These are phyloP conservation scores for Drosophila ananassae DNA, from an alignment of 1,140 invertebrate species.

Conservation along the genomic window DNA sequence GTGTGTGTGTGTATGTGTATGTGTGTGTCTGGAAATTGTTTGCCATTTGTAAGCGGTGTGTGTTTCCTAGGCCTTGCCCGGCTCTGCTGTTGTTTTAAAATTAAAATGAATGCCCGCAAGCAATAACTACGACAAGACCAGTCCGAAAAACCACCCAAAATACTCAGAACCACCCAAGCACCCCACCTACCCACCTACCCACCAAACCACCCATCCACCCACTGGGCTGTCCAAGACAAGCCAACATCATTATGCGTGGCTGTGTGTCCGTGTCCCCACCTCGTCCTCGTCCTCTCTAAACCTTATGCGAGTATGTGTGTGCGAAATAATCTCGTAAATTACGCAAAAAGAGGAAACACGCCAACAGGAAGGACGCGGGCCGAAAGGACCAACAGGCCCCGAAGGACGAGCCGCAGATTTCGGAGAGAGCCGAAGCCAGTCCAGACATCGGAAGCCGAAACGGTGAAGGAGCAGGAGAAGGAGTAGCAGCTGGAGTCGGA, in stretches of 20 bases:
- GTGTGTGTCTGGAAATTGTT: conserved; percentile 66
- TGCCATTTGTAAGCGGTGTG: conserved; percentile 79
- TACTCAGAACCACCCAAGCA: conserved; percentile 17
- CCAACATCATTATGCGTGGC: conserved; percentile 81
- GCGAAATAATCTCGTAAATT: conserved; percentile 83
- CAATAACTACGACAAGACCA: conserved; percentile 79
- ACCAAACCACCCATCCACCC: conserved; percentile 12
- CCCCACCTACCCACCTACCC: conserved; percentile 3
- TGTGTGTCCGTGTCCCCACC: conserved; percentile 60
- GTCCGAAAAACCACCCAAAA: conserved; percentile 9
- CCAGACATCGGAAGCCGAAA: conserved; percentile 18
- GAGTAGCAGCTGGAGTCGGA: conserved; percentile 7
- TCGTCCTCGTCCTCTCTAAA: conserved; percentile 3
- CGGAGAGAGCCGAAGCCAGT: conserved; percentile 18
- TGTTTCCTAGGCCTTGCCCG: conserved; percentile 67
- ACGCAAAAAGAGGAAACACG: conserved; percentile 74
- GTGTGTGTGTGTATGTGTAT: conserved; percentile 26
- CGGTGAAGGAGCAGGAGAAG: not conserved
- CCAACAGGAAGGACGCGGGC: conserved; percentile 42
- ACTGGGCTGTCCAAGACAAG: conserved; percentile 72
- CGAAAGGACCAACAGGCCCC: conserved; percentile 3
- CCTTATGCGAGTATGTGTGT: conserved; percentile 66
- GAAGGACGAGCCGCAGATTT: conserved; percentile 21
- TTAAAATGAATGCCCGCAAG: conserved; percentile 83
- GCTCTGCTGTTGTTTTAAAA: conserved; percentile 79